Evolutionary conservation across 2,797 vertebrate species (phyloP).

Genomic region (Geotrypetes seraphini): DNA sequence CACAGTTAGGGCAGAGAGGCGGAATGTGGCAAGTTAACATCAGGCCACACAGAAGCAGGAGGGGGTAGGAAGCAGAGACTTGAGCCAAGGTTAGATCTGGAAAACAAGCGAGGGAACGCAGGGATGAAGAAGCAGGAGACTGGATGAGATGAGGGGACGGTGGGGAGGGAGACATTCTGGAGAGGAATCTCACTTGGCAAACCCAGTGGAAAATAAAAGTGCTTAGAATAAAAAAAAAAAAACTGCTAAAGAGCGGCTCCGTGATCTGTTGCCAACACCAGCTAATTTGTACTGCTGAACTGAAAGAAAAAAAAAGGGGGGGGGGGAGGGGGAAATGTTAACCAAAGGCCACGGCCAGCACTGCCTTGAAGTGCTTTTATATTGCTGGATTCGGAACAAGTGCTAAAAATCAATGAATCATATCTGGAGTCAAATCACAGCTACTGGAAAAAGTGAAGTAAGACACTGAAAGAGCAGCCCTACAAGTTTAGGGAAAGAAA

Average conservation of each 20-base stretch:
- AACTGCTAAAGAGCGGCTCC: constrained; percentile 41
- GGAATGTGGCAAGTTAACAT: constrained; percentile 13
- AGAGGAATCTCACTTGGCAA: constrained; percentile 55
- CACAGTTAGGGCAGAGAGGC: too few species aligned
- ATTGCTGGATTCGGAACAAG: constrained; percentile 32
- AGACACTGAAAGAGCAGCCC: too few species aligned
- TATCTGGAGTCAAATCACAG: too few species aligned
- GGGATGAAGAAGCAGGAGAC: constrained; percentile 24
- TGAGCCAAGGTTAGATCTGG: constrained; percentile 36
- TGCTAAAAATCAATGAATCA: too few species aligned
- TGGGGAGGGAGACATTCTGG: constrained; percentile 50
- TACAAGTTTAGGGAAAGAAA: too few species aligned
- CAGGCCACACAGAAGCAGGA: constrained; percentile 25
- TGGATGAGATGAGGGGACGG: constrained; percentile 24
- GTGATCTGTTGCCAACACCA: constrained; percentile 46
- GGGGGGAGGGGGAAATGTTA: too few species aligned
- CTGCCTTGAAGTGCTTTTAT: constrained; percentile 37
- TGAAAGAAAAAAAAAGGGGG: constrained; percentile 33
- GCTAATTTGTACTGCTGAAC: constrained; percentile 54
- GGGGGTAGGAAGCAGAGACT: constrained; percentile 15
- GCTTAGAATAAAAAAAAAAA: constrained; percentile 53
- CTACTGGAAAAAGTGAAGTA: too few species aligned
- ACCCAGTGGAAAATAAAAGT: constrained; percentile 57
- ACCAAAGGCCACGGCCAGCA: constrained; percentile 38
- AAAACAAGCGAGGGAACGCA: constrained; percentile 33